A percentile compares a stretch with the other conserved stretches of the same genome.
Evolutionary conservation across 2,888 invertebrate genomes (phyloP).

Genomic region (Euspilapteryx auroguttella): DNA sequence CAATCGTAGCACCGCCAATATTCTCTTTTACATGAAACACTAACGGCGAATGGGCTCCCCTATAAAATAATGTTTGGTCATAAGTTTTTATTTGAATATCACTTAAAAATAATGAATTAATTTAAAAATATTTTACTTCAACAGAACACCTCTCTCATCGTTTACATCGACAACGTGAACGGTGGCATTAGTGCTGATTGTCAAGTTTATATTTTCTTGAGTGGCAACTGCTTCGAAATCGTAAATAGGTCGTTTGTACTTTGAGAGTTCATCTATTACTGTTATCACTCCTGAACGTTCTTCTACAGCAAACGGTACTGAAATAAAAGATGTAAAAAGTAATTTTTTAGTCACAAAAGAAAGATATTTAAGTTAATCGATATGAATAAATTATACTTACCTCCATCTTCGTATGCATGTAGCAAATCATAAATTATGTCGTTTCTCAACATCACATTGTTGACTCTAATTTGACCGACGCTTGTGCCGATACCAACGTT

Average conservation of each 20-base stretch:
- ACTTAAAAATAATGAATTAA: too few relatives aligned
- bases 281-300: constrained; percentile 86
- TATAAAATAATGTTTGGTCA: constrained; percentile 23
- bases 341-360: too few relatives aligned
- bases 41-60: constrained; percentile 71
- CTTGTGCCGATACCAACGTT: constrained; percentile 83
- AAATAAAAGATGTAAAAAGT: constrained; percentile 13
- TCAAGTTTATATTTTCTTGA: constrained; percentile 59
- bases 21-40: constrained; percentile 80
- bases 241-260: constrained; percentile 69
- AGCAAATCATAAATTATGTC: constrained; percentile 76
- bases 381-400: too few relatives aligned
- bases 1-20: constrained; percentile 70
- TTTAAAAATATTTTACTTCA: constrained; percentile 60
- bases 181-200: constrained; percentile 80
- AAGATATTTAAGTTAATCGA: too few relatives aligned
- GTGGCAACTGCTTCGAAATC: constrained; percentile 84
- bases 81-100: too few relatives aligned
- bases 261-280: constrained; percentile 73
- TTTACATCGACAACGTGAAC: constrained; percentile 80
- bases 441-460: constrained; percentile 68
- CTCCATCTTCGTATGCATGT: constrained; percentile 84
- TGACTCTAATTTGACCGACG: constrained; percentile 81
- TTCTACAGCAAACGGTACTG: constrained; percentile 91
- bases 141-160: constrained; percentile 67